Percentiles rank a stretch among this genome's conserved stretches.
phyloP scores from a whole-genome alignment of 2,113 vertebrate species.

The Dromaius novaehollandiae region DNA sequence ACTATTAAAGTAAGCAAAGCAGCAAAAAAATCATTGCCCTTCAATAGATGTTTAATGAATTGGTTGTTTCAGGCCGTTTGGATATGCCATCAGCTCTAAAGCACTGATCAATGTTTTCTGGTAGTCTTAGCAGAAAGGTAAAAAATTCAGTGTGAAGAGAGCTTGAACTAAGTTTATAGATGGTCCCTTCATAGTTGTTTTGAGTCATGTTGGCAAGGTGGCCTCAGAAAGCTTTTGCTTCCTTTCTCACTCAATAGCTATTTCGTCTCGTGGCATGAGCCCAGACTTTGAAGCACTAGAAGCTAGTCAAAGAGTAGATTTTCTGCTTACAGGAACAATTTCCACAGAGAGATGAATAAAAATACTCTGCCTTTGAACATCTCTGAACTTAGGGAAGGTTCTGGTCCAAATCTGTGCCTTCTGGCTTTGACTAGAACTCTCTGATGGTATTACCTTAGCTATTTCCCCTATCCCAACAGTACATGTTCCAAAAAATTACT shows the following conservation, averaged over 20 bases:
- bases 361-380: not conserved
- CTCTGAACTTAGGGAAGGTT: not conserved
- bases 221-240: constrained; percentile 48
- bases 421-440: not conserved
- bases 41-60: not conserved
- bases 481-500: not conserved
- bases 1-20: constrained; percentile 4
- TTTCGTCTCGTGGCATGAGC: constrained; percentile 16
- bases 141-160: not conserved
- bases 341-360: constrained; percentile 42
- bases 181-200: constrained; percentile 56
- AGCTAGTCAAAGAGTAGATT: constrained; percentile 38
- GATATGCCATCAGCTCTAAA: not conserved
- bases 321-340: constrained; percentile 51
- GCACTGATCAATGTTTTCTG: constrained; percentile 3
- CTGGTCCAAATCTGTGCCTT: not conserved
- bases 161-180: constrained; percentile 47
- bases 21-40: not conserved
- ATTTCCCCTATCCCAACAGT: not conserved
- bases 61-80: not conserved
- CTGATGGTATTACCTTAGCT: not conserved
- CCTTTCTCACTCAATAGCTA: constrained; percentile 45
- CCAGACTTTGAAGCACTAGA: constrained; percentile 43
- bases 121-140: constrained; percentile 24
- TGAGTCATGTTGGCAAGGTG: constrained; percentile 46